Evolutionary conservation across 1,140 invertebrate species (phyloP).

Genomic region (Macrobrachium nipponense): DNA sequence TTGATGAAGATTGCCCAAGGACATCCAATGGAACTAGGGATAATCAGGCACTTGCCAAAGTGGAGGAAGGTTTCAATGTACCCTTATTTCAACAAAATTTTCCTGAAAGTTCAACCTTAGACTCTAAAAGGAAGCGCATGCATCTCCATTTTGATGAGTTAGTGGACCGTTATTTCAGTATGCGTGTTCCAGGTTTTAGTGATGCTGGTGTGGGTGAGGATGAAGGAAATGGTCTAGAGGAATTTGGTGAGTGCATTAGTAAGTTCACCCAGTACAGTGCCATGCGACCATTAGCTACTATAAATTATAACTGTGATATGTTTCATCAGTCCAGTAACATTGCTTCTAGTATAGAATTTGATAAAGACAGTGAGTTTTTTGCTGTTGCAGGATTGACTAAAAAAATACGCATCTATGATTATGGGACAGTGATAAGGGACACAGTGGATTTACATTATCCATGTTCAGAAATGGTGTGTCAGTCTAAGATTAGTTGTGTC

Average conservation of each 20-base stretch:
- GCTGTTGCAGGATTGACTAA: slow-evolving; percentile 97
- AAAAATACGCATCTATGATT: slow-evolving; percentile 95
- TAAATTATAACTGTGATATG: slow-evolving; percentile 91
- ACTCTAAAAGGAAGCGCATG: slow-evolving; percentile 80
- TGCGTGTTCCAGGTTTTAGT: slow-evolving; percentile 78
- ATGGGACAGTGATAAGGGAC: slow-evolving; percentile 85
- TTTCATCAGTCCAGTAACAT: slow-evolving; percentile 88
- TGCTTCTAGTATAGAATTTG: slow-evolving; percentile 97
- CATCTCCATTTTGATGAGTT: slow-evolving; percentile 92
- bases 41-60: background rate
- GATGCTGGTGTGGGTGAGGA: slow-evolving; percentile 64
- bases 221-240: slow-evolving; percentile 69
- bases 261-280: slow-evolving; percentile 89
- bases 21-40: slow-evolving; percentile 34
- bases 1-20: slow-evolving; percentile 44
- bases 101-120: slow-evolving; percentile 70
- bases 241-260: slow-evolving; percentile 87
- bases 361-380: slow-evolving; percentile 96
- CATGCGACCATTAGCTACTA: slow-evolving; percentile 83
- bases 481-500: slow-evolving; percentile 94
- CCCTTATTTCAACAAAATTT: slow-evolving; percentile 29
- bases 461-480: slow-evolving; percentile 91
- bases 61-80: slow-evolving; percentile 58
- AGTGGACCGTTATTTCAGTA: slow-evolving; percentile 86
- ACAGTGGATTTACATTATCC: slow-evolving; percentile 92